Percentiles rank a stretch among this genome's conserved stretches.
These are phyloP conservation scores for Callionymus lyra DNA, from an alignment of 2,113 vertebrate genomes.

Conservation along the genomic window DNA sequence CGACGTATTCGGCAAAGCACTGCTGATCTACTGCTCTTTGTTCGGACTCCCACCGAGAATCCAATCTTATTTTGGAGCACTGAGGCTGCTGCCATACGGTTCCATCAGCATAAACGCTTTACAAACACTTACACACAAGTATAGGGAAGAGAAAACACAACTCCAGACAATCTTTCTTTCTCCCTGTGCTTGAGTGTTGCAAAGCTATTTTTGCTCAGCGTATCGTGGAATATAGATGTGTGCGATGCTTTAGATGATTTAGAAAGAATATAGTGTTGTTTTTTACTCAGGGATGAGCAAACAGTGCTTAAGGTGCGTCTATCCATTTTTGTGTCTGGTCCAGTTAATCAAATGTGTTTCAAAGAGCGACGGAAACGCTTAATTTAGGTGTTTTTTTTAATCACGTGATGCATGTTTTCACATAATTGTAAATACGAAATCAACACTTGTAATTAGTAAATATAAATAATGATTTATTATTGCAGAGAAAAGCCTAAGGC, in stretches of 20 bases:
- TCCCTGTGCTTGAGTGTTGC: constrained; percentile 26
- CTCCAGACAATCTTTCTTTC: constrained; percentile 50
- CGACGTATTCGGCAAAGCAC: constrained; percentile 55
- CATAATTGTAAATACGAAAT: too few species aligned
- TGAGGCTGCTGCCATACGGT: constrained; percentile 52
- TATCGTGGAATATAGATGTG: constrained; percentile 33
- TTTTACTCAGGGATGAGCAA: too few species aligned
- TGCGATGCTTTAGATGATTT: neutral
- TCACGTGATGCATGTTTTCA: too few species aligned
- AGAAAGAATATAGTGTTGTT: too few species aligned
- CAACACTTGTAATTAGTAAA: too few species aligned
- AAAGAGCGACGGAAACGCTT: too few species aligned
- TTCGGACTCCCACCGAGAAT: constrained; percentile 61
- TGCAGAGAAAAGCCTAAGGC: too few species aligned
- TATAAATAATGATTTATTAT: too few species aligned
- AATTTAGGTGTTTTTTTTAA: too few species aligned
- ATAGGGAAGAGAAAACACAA: constrained; percentile 55
- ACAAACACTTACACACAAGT: constrained; percentile 62
- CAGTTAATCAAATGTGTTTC: too few species aligned
- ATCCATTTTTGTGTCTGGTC: too few species aligned
- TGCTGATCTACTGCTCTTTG: constrained; percentile 59
- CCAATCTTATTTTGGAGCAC: constrained; percentile 61
- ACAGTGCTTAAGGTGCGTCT: too few species aligned
- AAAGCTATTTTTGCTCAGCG: constrained; percentile 45
- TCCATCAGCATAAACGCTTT: constrained; percentile 63